phyloP scores from a whole-genome alignment of 2,888 invertebrate genomes.

The Tetanocera ferruginea region DNA sequence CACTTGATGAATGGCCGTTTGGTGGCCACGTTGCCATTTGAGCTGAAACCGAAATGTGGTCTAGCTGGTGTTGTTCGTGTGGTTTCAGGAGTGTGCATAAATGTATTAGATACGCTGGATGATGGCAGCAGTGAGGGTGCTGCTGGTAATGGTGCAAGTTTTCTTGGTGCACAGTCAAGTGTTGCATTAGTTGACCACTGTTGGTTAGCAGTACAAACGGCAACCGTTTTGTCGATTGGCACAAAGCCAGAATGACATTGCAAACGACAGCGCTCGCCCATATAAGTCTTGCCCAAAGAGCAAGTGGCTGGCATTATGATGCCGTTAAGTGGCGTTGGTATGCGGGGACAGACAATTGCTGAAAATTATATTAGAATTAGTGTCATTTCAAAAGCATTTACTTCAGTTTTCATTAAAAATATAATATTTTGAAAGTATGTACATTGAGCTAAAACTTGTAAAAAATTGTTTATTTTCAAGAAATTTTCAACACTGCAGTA shows the following conservation, averaged over 20 bases:
- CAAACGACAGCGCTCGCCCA: slow-evolving; percentile 71
- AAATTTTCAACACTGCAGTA: too few species aligned
- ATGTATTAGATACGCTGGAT: slow-evolving; percentile 5
- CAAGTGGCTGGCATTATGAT: slow-evolving; percentile 72
- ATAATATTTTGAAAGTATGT: too few species aligned
- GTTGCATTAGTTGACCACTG: slow-evolving; percentile 65
- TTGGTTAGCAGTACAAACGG: slow-evolving; percentile 63
- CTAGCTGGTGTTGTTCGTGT: background rate
- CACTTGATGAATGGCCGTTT: slow-evolving; percentile 75
- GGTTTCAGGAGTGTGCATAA: background rate
- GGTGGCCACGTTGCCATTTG: slow-evolving; percentile 54
- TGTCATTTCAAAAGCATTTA: slow-evolving; percentile 15
- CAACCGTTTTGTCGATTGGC: slow-evolving; percentile 60
- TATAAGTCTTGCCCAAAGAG: slow-evolving; percentile 68
- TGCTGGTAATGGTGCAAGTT: slow-evolving; percentile 15
- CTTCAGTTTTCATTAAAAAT: too few species aligned
- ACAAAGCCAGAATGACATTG: slow-evolving; percentile 71
- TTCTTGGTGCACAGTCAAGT: slow-evolving; percentile 58
- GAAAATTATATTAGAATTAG: slow-evolving; percentile 24
- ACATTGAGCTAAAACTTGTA: too few species aligned
- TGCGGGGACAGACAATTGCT: slow-evolving; percentile 71
- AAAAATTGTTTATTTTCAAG: too few species aligned
- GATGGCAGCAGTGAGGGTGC: slow-evolving; percentile 32
- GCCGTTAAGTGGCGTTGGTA: slow-evolving; percentile 71
- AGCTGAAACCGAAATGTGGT: slow-evolving; percentile 16